Base-by-base conservation (phyloP, 92 coral and sea anemone species). In the Epizoanthus scotinus region DNA sequence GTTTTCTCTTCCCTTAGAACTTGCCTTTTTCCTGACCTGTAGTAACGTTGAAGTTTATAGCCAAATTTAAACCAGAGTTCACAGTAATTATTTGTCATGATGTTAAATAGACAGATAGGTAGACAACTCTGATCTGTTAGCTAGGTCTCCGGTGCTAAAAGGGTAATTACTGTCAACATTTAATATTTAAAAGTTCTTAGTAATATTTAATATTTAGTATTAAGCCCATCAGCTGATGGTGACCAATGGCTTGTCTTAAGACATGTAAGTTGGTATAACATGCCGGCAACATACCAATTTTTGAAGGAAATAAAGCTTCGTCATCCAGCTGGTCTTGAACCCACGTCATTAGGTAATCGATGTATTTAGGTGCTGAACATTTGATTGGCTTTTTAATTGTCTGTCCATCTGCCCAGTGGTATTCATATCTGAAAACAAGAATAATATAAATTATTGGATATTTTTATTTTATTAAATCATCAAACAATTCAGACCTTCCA, bases 341-440 rank as follows among this genome's bases (percentile, higher is more conserved):
- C 98, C 98, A 95, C 0, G 98, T 90, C 98, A 95, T 95, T 27
- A 95, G 87, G 82, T 95, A 95, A 67, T 95, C 98, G 78, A 95
- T 95, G 73, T 95, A 95, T 88, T 95, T 95, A 19, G 98, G 98
- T 59, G 98, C 98, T 10, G 98, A 93, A 53, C 98, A 95, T 78
- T 95, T 95, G 14, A 95, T 95, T 44, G 98, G 98, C 65, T 93
- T 89, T 61, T 95, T 95, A 40, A 95, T 95, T 10, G 98, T 95
- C 36, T 91, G 93, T 71, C 98, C 98, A 87, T 95, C 98, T 19
- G 98, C 98, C 98, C 98, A 95, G 66, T 93, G 98, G 83, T 95
- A 95, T 64, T 95, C 98, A 83, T 93, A 95, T 73, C 98, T 95
- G 27, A 47, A 70, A 55, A 7, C n/a, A 40, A 80, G 14, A 40